These are phyloP conservation scores for Listrodromus nycthemerus DNA, from an alignment of 2,888 invertebrate genomes.

Conservation along the genomic window DNA sequence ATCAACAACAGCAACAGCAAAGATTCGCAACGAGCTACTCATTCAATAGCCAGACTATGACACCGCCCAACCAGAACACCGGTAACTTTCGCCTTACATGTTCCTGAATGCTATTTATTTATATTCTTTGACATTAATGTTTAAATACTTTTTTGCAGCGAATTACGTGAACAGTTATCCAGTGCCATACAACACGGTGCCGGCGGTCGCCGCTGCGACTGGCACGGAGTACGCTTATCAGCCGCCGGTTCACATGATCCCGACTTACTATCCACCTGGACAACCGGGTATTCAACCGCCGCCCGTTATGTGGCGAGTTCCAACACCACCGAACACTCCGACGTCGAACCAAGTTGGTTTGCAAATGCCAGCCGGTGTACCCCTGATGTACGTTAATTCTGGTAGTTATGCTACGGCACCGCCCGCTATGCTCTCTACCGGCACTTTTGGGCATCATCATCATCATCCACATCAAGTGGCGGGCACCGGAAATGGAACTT, in stretches of 20 bases:
- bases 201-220: slow-evolving; percentile 76
- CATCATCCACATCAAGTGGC: slow-evolving; percentile 74
- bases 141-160: slow-evolving; percentile 68
- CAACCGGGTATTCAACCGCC: slow-evolving; percentile 81
- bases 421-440: slow-evolving; percentile 78
- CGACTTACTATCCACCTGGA: slow-evolving; percentile 80
- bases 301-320: slow-evolving; percentile 82
- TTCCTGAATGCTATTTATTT: background rate
- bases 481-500: slow-evolving; percentile 77
- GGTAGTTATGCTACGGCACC: slow-evolving; percentile 78
- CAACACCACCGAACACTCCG: slow-evolving; percentile 82
- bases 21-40: slow-evolving; percentile 80
- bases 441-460: slow-evolving; percentile 77
- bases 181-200: slow-evolving; percentile 80
- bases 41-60: slow-evolving; percentile 80
- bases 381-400: slow-evolving; percentile 83
- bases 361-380: slow-evolving; percentile 80
- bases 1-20: slow-evolving; percentile 77
- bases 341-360: slow-evolving; percentile 80
- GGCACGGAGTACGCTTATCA: slow-evolving; percentile 80
- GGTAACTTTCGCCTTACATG: slow-evolving; percentile 70
- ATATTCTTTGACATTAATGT: background rate
- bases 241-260: slow-evolving; percentile 81
- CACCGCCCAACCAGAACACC: slow-evolving; percentile 80
- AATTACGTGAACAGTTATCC: slow-evolving; percentile 81